Evolutionary conservation across 2,888 invertebrate species (phyloP), one percentile per base, ranked within the genome.

Genomic region (Sialis fuliginosa): DNA sequence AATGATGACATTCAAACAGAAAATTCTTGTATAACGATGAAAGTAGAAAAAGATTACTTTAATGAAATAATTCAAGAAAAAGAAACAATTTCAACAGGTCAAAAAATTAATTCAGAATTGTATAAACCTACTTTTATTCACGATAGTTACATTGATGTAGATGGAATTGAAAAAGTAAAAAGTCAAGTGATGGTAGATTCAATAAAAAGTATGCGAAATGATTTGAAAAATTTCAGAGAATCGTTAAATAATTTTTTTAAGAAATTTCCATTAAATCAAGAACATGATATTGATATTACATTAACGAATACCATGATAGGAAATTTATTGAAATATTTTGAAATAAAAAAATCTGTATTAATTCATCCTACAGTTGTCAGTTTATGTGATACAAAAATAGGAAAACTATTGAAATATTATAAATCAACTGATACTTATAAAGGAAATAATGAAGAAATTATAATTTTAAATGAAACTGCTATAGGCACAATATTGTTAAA

Each of bases 211-310:
- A 37, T 50, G 1, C 43, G 50, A 13, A 42, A 45, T 30, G 45
- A 50, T 40, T 44, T 50, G 40, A 43, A 47, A 13, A 22, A 39
- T 31, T 50, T 45, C 45, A 39, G 33, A 4, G 45, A 48, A 35
- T 37, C 41, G 8, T 47, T 47, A 5, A 48, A 50, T 39, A 35
- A 32, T 40, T 50, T 48, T 40, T 47, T 47, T 31, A 35, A 34
- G 22, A 42, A 32, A 5, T 30, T 31, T 10, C 13, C 6, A 22
- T 30, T 42, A 12, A 10, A 12, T 37, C 4, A 37, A 6, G 5
- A 8, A 12, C n/a, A 8, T 8, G 8, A 8, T 37, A 5, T 10
- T 8, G 12, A 5, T 8, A 37, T 37, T 12, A 12, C n/a, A 7
- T 37, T 37, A 37, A 10, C 37, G 1, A 12, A 37, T 37, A 37